Evolutionary conservation across 2,113 vertebrate genomes (phyloP), one percentile per base, ranked within the genome.

Genomic region (Bufo bufo): DNA sequence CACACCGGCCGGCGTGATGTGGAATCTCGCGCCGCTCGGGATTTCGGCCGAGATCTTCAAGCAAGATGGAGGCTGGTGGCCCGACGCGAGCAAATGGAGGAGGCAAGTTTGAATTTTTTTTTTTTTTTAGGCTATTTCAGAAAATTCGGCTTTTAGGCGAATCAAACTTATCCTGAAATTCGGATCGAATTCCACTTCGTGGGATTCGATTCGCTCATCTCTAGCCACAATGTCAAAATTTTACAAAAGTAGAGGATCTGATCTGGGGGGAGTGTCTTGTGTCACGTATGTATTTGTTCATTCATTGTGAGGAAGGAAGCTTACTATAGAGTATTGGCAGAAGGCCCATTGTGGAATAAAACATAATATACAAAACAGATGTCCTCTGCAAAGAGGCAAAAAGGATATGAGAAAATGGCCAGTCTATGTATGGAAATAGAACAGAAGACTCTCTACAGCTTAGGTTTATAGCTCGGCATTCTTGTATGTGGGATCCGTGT

Each of bases 281-380:
- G 33, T 17, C 20, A 17, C 17, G 20, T 2, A 20, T 75, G 45
- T 19, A 75, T 50, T 50, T 75, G 45, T 50, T 75, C 72, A 50
- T 75, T 75, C 72, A 75, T 75, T 50, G 72, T 75, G 17, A 50
- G 72, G 72, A 75, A 75, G 72, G 72, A 75, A 75, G 16, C 72
- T 50, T 74, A 75, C 72, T 75, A 75, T 75, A 8, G 47, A 75
- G 72, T 19, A 75, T 47, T 75, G 72, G 72, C 72, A 75, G 47
- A 43, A 75, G 1, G 45, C 47, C 72, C 7, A 75, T 75, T 50
- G 45, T 20, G 47, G 47, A 10, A 7, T 75, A 75, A 49, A 50
- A 17, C 69, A 50, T 20, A 75, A 75, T 50, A 75, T 75, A 75
- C 47, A 49, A 50, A 75, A 75, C 72, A 75, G 72, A 75, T 75